Conservation (phyloP, 1,140 invertebrate species). For the Campoletis sonorensis region DNA sequence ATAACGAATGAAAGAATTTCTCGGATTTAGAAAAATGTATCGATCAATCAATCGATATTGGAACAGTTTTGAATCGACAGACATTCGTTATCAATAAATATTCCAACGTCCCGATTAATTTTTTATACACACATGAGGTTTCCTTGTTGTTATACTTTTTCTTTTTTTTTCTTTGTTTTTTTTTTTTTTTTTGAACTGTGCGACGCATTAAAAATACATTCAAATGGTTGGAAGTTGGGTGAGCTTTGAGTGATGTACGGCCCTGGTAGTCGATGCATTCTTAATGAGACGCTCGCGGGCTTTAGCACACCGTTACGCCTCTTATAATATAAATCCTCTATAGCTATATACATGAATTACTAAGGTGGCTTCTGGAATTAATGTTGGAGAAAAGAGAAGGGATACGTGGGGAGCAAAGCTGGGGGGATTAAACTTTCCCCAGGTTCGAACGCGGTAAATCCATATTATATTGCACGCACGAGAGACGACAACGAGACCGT, state of each 20-base stretch:
- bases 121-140: no score
- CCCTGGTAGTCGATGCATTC: neutral
- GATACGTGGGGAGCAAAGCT: neutral
- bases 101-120: no score
- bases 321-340: neutral
- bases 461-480: constrained; percentile 3
- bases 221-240: neutral
- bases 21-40: no score
- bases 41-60: no score
- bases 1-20: no score
- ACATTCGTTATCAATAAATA: no score
- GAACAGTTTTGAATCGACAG: no score
- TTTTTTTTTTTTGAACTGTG: no score
- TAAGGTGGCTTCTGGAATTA: constrained; percentile 6
- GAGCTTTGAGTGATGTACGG: neutral
- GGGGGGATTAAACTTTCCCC: constrained; percentile 7
- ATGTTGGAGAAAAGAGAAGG: constrained; percentile 7
- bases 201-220: no score
- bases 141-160: no score
- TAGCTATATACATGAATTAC: neutral
- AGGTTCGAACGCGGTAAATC: constrained; percentile 9
- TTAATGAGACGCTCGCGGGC: neutral
- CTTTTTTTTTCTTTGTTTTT: no score
- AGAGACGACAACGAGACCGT: constrained; percentile 10
- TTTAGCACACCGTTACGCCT: neutral